Evolutionary conservation across 2,797 vertebrate genomes (phyloP).

Genomic region (Phataginus tetradactyla): DNA sequence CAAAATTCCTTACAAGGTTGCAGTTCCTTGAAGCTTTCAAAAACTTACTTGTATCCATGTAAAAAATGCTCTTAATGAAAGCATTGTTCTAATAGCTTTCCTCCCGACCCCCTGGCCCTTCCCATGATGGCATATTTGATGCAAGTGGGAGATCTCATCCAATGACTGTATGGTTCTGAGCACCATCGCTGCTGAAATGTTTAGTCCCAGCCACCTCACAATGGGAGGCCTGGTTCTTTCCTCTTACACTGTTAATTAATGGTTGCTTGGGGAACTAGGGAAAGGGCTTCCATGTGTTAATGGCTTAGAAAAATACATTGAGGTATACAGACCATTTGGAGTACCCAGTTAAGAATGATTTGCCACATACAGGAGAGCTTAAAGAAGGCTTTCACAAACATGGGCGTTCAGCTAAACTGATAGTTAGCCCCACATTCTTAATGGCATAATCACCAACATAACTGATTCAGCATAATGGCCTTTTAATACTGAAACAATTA

Average conservation of each 20-base stretch:
- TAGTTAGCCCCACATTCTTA: slow-evolving; percentile 56
- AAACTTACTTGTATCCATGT: not conserved
- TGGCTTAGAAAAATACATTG: slow-evolving; percentile 70
- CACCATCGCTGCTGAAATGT: not conserved
- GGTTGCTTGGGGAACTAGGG: not conserved
- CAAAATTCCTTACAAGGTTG: not conserved
- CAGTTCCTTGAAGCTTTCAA: slow-evolving; percentile 27
- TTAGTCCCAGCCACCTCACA: not conserved
- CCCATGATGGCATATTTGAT: not conserved
- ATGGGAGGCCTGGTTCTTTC: slow-evolving; percentile 33
- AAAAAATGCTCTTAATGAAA: not conserved
- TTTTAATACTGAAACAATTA: slow-evolving; percentile 81
- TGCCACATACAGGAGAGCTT: slow-evolving; percentile 57
- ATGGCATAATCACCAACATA: slow-evolving; percentile 73
- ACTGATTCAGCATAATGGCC: slow-evolving; percentile 72
- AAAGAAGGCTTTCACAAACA: slow-evolving; percentile 28
- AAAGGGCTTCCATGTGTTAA: slow-evolving; percentile 58
- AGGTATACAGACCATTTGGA: slow-evolving; percentile 64
- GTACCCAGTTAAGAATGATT: slow-evolving; percentile 78
- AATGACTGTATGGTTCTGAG: not conserved
- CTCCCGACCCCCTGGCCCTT: not conserved
- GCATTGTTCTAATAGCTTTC: not conserved
- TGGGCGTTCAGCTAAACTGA: slow-evolving; percentile 43
- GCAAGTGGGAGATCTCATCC: not conserved
- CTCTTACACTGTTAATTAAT: slow-evolving; percentile 69